Percentiles rank a stretch among this genome's conserved stretches.
phyloP scores from a whole-genome alignment of 2,113 vertebrate species.

The Colius striatus region DNA sequence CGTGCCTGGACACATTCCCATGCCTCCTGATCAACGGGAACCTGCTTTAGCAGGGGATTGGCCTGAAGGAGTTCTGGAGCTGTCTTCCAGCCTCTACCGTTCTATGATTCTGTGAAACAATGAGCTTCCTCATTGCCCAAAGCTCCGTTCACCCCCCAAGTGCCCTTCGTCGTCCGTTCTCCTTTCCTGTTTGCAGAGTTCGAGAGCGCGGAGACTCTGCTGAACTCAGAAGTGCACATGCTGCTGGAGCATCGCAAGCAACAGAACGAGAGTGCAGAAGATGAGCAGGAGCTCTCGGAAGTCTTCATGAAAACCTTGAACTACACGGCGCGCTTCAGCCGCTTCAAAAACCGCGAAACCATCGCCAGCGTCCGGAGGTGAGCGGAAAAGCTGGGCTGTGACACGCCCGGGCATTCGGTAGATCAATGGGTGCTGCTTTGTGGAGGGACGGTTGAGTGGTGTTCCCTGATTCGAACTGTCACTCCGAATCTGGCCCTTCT shows the following conservation, averaged over 20 bases:
- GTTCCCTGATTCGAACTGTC: background rate
- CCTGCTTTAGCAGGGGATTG: no score
- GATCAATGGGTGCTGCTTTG: background rate
- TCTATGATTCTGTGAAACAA: no score
- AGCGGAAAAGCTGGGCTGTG: accelerated
- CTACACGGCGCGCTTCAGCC: constrained; percentile 95
- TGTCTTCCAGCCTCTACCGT: no score
- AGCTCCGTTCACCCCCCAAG: background rate
- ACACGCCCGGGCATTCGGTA: accelerated
- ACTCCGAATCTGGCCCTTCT: background rate
- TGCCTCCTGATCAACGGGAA: no score
- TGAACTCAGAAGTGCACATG: constrained; percentile 98
- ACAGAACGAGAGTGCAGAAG: constrained; percentile 97
- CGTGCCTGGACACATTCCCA: no score
- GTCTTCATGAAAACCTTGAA: constrained; percentile 99
- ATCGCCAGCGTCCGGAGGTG: constrained; percentile 96
- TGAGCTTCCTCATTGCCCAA: background rate
- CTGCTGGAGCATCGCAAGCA: constrained; percentile 96
- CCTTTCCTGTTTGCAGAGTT: constrained; percentile 80
- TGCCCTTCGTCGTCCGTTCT: background rate
- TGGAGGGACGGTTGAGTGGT: background rate
- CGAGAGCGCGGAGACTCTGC: constrained; percentile 91
- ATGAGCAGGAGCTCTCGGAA: constrained; percentile 96
- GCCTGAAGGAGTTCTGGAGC: no score
- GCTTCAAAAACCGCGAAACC: constrained; percentile 97